These are phyloP conservation scores for Apostichopus leukothele DNA, from an alignment of 53 echinoderm and acorn worm genomes.

Conservation along the genomic window DNA sequence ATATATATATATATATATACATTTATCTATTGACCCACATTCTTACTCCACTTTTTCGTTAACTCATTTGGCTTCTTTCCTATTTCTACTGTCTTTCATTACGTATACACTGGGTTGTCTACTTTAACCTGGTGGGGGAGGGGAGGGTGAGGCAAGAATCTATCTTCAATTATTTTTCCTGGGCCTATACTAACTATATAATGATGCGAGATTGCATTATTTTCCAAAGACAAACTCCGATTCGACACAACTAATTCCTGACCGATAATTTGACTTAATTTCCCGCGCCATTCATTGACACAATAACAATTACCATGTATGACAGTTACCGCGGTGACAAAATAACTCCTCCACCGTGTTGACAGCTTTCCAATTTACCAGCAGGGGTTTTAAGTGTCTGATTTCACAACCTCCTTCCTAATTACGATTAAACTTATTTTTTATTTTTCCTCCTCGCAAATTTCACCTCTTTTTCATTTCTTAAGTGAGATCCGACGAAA, in stretches of 20 bases:
- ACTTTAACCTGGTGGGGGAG: no score
- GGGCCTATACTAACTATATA: no score
- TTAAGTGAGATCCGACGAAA: neutral
- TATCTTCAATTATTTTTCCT: no score
- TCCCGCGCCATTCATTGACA: neutral
- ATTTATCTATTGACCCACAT: no score
- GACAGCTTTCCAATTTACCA: slow-evolving; percentile 44
- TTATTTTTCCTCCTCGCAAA: neutral
- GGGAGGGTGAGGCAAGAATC: no score
- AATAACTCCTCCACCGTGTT: neutral
- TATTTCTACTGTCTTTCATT: no score
- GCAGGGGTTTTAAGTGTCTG: slow-evolving; percentile 6
- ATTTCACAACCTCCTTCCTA: slow-evolving; percentile 16
- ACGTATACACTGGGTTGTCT: no score
- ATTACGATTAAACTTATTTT: slow-evolving; percentile 32
- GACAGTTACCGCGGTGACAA: slow-evolving; percentile 20
- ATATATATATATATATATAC: no score
- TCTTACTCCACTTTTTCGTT: no score
- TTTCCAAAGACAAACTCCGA: no score
- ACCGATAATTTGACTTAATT: slow-evolving; percentile 28
- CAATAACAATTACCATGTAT: slow-evolving; percentile 10
- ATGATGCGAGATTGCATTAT: no score
- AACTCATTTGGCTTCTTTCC: no score
- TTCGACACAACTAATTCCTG: neutral
- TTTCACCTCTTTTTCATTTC: slow-evolving; percentile 2